Evolutionary conservation across 2,113 vertebrate genomes (phyloP).

Genomic region (Trichechus manatus): DNA sequence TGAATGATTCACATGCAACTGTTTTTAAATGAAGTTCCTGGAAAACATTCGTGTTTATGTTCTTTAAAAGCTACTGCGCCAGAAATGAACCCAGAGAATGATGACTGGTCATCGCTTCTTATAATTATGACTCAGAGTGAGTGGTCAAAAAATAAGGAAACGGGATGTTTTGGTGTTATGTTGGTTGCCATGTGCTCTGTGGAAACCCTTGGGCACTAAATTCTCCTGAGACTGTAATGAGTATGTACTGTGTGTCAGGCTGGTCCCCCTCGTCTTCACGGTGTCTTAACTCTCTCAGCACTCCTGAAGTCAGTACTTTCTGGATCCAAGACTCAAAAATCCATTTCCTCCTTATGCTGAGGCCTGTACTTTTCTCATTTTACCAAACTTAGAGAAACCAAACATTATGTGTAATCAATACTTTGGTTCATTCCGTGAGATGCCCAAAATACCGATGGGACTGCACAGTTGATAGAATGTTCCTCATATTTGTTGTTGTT

Average conservation of each 20-base stretch:
- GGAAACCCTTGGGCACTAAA: accelerated
- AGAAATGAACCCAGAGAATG: not conserved
- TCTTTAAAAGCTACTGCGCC: not conserved
- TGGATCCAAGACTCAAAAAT: not conserved
- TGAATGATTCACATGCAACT: not conserved
- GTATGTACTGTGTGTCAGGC: not conserved
- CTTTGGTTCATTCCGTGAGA: accelerated
- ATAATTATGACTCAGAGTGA: not conserved
- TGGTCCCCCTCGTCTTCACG: accelerated
- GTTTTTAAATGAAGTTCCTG: not conserved
- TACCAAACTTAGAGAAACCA: not conserved
- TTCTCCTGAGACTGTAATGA: not conserved
- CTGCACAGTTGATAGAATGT: accelerated
- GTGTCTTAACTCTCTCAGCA: not conserved
- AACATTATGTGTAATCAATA: not conserved
- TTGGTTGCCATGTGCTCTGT: too few relatives aligned
- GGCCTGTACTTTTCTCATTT: not conserved
- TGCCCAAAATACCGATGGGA: accelerated
- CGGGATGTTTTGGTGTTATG: not conserved
- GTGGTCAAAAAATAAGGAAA: too few relatives aligned
- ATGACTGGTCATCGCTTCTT: not conserved
- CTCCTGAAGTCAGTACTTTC: accelerated
- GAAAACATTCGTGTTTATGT: not conserved
- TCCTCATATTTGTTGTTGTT: too few relatives aligned
- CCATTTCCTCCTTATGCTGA: not conserved